Evolutionary conservation across 2,888 invertebrate genomes (phyloP).

Genomic region (Dicyrtoma fusca): DNA sequence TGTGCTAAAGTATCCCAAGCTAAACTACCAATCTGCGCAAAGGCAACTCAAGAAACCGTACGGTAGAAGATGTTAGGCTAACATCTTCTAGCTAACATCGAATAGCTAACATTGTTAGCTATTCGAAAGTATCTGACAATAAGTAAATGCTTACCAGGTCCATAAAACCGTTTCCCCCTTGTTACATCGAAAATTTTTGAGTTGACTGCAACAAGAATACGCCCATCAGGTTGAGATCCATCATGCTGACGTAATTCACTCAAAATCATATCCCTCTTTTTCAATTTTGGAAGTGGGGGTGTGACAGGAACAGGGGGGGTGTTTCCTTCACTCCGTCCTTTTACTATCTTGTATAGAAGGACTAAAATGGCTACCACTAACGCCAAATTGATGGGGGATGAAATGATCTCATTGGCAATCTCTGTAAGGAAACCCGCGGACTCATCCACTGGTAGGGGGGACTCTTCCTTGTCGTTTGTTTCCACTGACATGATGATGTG

Average conservation of each 20-base stretch:
- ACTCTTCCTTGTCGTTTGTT: conserved; percentile 21
- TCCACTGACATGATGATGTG: conserved; percentile 24
- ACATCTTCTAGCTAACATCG: too few species aligned
- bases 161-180: conserved; percentile 86
- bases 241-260: conserved; percentile 84
- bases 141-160: conserved; percentile 84
- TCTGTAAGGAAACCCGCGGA: conserved; percentile 30
- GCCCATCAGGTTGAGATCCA: conserved; percentile 81
- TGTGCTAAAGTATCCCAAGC: too few species aligned
- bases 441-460: conserved; percentile 17
- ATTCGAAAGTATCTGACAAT: too few species aligned
- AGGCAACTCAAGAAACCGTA: too few species aligned
- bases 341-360: conserved; percentile 75
- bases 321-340: conserved; percentile 56
- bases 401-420: conserved; percentile 38
- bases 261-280: conserved; percentile 83
- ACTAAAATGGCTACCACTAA: conserved; percentile 71
- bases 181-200: conserved; percentile 95
- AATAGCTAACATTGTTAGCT: too few species aligned
- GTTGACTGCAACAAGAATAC: conserved; percentile 90
- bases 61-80: too few species aligned
- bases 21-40: too few species aligned
- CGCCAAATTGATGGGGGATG: conserved; percentile 72
- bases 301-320: conserved; percentile 58
- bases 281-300: conserved; percentile 76